Conservation (phyloP, 2,797 vertebrate genomes). For the Malurus splendens region DNA sequence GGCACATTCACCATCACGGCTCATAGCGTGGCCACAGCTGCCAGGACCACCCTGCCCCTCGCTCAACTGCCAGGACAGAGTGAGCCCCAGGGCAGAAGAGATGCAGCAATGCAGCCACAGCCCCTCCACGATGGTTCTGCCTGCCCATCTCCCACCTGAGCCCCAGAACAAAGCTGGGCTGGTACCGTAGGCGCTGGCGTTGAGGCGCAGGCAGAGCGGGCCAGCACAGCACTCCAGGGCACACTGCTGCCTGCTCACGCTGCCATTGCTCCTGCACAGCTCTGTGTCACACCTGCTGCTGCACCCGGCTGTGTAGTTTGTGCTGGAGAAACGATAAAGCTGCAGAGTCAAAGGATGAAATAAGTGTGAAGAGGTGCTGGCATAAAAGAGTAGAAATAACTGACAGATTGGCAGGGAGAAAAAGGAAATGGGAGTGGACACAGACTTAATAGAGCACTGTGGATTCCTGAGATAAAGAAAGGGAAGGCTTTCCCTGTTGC, state of each 20-base stretch:
- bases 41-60: neutral
- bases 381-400: neutral
- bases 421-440: neutral
- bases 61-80: neutral
- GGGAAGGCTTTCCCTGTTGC: neutral
- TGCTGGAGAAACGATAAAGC: conserved; percentile 59
- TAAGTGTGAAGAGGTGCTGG: neutral
- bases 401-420: neutral
- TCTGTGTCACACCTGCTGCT: conserved; percentile 34
- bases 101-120: rapidly evolving
- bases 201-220: conserved; percentile 69
- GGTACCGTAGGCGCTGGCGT: conserved; percentile 36
- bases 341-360: conserved; percentile 18
- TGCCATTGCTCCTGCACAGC: conserved; percentile 29
- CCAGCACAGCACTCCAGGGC: conserved; percentile 68
- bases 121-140: rapidly evolving
- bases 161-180: neutral
- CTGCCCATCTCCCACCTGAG: neutral
- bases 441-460: rapidly evolving
- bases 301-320: conserved; percentile 66
- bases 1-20: neutral
- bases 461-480: neutral
- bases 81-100: neutral
- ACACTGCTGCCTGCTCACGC: conserved; percentile 45
- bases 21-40: rapidly evolving